These are phyloP conservation scores for Meandrina meandrites DNA, from an alignment of 92 coral and sea anemone genomes.

Conservation along the genomic window DNA sequence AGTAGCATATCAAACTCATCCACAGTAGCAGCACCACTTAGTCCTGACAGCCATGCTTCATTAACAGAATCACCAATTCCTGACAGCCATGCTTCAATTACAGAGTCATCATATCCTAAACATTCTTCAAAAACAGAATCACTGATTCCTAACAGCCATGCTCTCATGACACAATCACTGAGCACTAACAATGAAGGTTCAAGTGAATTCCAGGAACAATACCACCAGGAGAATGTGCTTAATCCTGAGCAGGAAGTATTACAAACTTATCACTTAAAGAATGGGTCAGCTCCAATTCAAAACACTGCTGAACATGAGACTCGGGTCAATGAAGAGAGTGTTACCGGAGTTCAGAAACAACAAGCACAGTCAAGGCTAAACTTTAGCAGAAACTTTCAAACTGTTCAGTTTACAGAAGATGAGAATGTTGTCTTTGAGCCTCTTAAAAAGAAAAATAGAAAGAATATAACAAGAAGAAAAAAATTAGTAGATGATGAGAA, in stretches of 20 bases:
- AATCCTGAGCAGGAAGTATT: background rate
- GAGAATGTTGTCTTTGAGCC: slow-evolving; percentile 48
- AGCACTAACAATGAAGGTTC: background rate
- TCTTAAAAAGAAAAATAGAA: slow-evolving; percentile 33
- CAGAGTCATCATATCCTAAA: background rate
- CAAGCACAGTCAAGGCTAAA: background rate
- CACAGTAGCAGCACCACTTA: slow-evolving; percentile 57
- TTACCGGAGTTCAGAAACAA: background rate
- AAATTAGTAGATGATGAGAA: background rate
- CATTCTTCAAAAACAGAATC: background rate
- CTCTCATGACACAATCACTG: too few species aligned
- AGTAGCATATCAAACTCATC: slow-evolving; percentile 75
- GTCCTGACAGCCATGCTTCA: slow-evolving; percentile 45
- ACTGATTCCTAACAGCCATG: background rate
- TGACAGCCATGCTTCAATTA: background rate
- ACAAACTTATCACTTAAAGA: background rate
- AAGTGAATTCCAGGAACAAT: background rate
- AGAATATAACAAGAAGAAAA: background rate
- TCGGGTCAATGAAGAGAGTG: background rate
- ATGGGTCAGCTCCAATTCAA: background rate
- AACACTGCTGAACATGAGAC: background rate
- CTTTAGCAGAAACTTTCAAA: slow-evolving; percentile 11
- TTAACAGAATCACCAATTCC: background rate
- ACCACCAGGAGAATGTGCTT: background rate
- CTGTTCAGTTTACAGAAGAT: slow-evolving; percentile 42